Base-by-base conservation (phyloP, 2,113 vertebrate species). In the Promerops cafer region DNA sequence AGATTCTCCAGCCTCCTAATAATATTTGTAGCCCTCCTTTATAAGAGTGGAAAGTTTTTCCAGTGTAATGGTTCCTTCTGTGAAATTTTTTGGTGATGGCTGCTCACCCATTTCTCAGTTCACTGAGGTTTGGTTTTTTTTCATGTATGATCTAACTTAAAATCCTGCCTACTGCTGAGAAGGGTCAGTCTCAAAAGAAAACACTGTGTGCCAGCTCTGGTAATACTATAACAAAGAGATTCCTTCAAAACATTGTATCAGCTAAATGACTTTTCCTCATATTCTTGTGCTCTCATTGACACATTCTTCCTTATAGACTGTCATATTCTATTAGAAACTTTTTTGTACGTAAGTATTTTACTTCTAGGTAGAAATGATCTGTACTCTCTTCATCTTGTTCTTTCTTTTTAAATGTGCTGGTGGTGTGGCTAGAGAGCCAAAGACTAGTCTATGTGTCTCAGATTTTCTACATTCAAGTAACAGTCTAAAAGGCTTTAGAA, bases 111-210 rank as follows among this genome's bases (percentile, higher is more conserved):
- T 69, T 80, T 93, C 78, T 65, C 2, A 1, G 49, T 68, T 94
- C 60, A 89, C 42, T 50, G 40, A 60, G 18, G 14, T 87, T 70
- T 39, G 59, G 1, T 42, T 57, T 94, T 93, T 83, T 95, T 92
- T 61, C 13, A 47, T 70, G n/a, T 74, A 28, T 78, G 39, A 90
- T 79, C 45, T 81, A 88, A 82, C 77, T 86, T 40, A 76, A 52
- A 90, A 65, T 69, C 71, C 35, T 83, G 13, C 28, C 9, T 60
- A 9, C 45, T 5, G 9, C 78, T 45, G 53, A 70, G 70, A 92
- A 80, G 52, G 16, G 26, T 87, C 59, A 74, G 35, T 63, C 53
- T 93, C 59, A 82, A 54, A 80, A 87, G 74, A 65, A 93, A 96
- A 87, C 16, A 35, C 15, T 42, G 42, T 90, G 88, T 94, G 39